Evolutionary conservation across 2,888 invertebrate species (phyloP), one percentile per base, ranked within the genome.

Genomic region (Tuberolachnus salignus): DNA sequence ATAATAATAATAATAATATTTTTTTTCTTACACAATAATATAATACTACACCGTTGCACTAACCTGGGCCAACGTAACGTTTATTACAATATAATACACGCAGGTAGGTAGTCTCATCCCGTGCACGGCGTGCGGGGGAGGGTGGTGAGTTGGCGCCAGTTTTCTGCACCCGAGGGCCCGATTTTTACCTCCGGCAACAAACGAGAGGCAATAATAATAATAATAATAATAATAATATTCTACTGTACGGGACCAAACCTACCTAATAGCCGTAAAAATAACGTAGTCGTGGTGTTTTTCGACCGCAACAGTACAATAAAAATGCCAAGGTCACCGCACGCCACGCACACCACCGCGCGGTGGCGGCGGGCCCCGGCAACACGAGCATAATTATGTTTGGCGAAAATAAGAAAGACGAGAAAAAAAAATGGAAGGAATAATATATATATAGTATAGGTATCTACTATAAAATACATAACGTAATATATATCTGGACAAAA

Each of bases 41-140:
- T 8, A 16, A 23, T 21, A 61, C 10, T 21, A 72, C 51, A 51
- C 19, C n/a, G n/a, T 16, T 34, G 26, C n/a, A 78, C 75, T 78
- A 67, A 78, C 75, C 75, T 67, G 75, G 59, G 67, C 75, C 49
- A 78, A 78, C 67, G 57, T 59, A n/a, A n/a, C n/a, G n/a, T n/a
- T n/a, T n/a, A n/a, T n/a, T n/a, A n/a, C n/a, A n/a, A n/a, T n/a
- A n/a, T n/a, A n/a, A n/a, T n/a, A n/a, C 46, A 59, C 59, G 59
- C 78, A 78, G 69, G 69, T 78, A 75, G 6, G 59, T 46, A 44
- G 75, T 49, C 49, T n/a, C 19, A 6, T 11, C 34, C 6, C 34
- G 34, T 9, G 13, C 14, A 23, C 19, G 3, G 55, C 23, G 53
- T n/a, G 21, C 34, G 26, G 57, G 23, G 57, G 44, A 8, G 42